Base-by-base conservation (phyloP, 2,113 vertebrate species). In the Hipposideros armiger region DNA sequence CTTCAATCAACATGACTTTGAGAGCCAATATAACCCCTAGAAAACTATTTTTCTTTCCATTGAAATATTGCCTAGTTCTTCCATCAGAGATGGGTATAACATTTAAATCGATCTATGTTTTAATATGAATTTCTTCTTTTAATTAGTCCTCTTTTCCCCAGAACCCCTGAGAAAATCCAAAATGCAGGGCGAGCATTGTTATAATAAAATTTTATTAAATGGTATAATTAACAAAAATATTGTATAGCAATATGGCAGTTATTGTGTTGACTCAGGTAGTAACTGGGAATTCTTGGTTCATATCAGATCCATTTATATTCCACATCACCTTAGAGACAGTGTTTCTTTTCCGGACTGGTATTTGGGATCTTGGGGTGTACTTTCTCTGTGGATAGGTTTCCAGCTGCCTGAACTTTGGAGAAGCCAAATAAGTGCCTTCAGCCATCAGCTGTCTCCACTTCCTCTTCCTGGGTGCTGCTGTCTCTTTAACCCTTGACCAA, bases 181-280 rank as follows among this genome's bases (percentile, higher is more conserved):
- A 93, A 67, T 66, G 19, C 69, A 93, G 77, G 50, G 30, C 78
- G 95, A 92, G 74, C 91, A 83, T 96, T 96, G 87, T 89, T 96
- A 47, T 89, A 94, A 80, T 74, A 83, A 92, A 85, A 78, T 94
- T 95, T 93, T 96, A 96, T 97, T 94, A 92, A 85, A 16, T 50
- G 76, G 69, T 84, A n/a, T 93, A 96, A 96, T 94, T 89, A 91
- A 40, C 32, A 84, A 85, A 97, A 92, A 93, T 80, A 82, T n/a
- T 78, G 45, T 95, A 69, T 81, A 56, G 56, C 67, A 90, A 82
- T 70, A 30, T 85, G 80, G 45, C 86, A 86, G 50, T 87, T 97
- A 94, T 58, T 58, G 13, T 93, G 91, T 95, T 96, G 96, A 96
- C 54, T 90, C 47, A 52, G 56, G 45, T 54, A 42, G 28, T 86